A percentile compares a stretch with the other conserved stretches of the same genome.
phyloP scores from a whole-genome alignment of 1,140 invertebrate species.

The Antheraea pernyi region DNA sequence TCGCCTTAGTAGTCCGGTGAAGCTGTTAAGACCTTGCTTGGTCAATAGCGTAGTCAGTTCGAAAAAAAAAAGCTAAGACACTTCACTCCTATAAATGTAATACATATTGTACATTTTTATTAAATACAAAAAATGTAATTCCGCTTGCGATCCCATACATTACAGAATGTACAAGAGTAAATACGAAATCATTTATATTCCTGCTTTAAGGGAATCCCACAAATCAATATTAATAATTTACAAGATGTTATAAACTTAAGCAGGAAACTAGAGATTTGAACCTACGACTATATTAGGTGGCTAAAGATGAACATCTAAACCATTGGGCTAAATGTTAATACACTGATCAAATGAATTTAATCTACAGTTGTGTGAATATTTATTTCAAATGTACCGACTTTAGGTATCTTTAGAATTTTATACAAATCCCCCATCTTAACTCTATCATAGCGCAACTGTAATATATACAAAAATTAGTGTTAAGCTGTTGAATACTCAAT shows the following conservation, averaged over 20 bases:
- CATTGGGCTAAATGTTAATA: neutral
- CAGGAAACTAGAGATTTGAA: conserved; percentile 7
- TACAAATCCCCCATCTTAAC: too few relatives aligned
- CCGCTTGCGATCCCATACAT: conserved; percentile 42
- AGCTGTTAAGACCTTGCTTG: too few relatives aligned
- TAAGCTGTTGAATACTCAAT: too few relatives aligned
- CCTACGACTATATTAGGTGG: neutral
- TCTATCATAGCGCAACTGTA: too few relatives aligned
- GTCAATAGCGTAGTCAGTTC: too few relatives aligned
- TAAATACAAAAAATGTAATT: conserved; percentile 35
- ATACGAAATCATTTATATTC: conserved; percentile 60
- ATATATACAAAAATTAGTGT: too few relatives aligned
- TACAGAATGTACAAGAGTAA: conserved; percentile 41
- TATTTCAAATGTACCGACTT: too few relatives aligned
- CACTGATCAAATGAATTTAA: neutral
- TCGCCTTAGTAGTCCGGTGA: too few relatives aligned
- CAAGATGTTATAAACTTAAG: neutral
- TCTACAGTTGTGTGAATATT: neutral
- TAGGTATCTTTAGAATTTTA: too few relatives aligned
- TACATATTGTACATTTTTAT: too few relatives aligned
- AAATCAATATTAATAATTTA: neutral
- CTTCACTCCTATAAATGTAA: too few relatives aligned
- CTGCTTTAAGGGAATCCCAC: conserved; percentile 13
- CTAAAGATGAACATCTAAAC: neutral
- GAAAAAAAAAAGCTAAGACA: too few relatives aligned